Conservation (phyloP, 2,113 vertebrate genomes). For the Chaetodon trifascialis region DNA sequence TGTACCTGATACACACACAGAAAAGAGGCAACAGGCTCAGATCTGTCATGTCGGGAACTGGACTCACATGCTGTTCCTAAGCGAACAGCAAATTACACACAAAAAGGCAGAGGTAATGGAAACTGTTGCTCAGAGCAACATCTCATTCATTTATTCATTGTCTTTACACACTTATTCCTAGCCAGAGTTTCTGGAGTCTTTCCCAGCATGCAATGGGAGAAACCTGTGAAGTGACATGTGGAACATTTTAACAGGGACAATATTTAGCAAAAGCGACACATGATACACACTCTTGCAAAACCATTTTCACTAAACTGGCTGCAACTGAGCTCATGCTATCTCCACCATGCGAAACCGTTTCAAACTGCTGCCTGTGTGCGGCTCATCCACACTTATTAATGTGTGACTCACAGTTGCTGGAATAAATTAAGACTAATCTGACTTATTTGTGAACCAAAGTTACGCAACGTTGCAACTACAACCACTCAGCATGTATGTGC, state of each 20-base stretch:
- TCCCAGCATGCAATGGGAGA: constrained; percentile 34
- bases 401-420: constrained; percentile 40
- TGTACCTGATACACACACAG: constrained; percentile 77
- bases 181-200: constrained; percentile 36
- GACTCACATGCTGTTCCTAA: not conserved
- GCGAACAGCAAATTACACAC: not conserved
- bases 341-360: constrained; percentile 3
- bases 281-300: constrained; percentile 31
- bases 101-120: constrained; percentile 37
- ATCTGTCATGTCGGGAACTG: constrained; percentile 3
- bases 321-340: not conserved
- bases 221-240: constrained; percentile 43
- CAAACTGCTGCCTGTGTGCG: constrained; percentile 9
- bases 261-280: constrained; percentile 19
- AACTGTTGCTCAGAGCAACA: not conserved
- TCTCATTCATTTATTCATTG: constrained; percentile 31
- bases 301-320: not conserved
- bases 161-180: constrained; percentile 28
- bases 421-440: constrained; percentile 59
- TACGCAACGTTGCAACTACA: constrained; percentile 25
- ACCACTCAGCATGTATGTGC: not conserved
- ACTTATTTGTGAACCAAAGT: constrained; percentile 51
- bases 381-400: constrained; percentile 18
- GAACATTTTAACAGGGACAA: constrained; percentile 44
- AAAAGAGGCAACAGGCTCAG: constrained; percentile 34